phyloP scores from a whole-genome alignment of 1,140 invertebrate species.

The Plectrocnemia conspersa region DNA sequence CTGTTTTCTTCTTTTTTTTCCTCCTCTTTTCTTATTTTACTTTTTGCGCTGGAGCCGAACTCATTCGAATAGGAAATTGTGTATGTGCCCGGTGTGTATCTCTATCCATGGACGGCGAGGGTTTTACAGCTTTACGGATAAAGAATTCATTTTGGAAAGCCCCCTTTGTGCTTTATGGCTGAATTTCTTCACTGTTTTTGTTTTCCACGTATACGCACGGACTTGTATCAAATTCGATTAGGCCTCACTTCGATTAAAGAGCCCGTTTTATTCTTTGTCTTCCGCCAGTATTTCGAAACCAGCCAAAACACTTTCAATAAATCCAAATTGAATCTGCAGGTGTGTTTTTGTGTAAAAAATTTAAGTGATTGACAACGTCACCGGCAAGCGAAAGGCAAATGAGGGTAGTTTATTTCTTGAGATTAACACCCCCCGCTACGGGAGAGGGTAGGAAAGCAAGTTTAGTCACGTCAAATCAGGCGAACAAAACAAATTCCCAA shows the following conservation, averaged over 20 bases:
- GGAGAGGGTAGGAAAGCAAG: constrained; percentile 14
- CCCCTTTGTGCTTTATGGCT: constrained; percentile 24
- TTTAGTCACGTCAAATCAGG: constrained; percentile 30
- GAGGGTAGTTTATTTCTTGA: constrained; percentile 31
- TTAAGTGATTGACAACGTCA: constrained; percentile 26
- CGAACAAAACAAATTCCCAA: constrained; percentile 35
- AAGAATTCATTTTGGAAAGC: constrained; percentile 33
- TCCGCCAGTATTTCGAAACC: neutral
- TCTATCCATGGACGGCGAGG: constrained; percentile 9
- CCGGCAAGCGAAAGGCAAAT: constrained; percentile 17
- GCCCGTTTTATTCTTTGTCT: neutral
- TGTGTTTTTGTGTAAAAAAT: neutral
- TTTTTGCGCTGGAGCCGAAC: constrained; percentile 19
- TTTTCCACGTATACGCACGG: constrained; percentile 16
- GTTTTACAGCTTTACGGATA: constrained; percentile 27
- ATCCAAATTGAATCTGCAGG: neutral
- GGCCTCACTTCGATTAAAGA: constrained; percentile 1
- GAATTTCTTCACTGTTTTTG: constrained; percentile 19
- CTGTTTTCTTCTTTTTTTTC: constrained; percentile 16
- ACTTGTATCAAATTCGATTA: constrained; percentile 17
- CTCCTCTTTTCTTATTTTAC: neutral
- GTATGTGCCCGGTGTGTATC: neutral
- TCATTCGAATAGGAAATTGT: constrained; percentile 34
- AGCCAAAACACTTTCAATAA: neutral
- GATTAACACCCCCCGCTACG: constrained; percentile 18